These are phyloP conservation scores for Sisor rabdophorus DNA, from an alignment of 2,113 vertebrate species.

Conservation along the genomic window DNA sequence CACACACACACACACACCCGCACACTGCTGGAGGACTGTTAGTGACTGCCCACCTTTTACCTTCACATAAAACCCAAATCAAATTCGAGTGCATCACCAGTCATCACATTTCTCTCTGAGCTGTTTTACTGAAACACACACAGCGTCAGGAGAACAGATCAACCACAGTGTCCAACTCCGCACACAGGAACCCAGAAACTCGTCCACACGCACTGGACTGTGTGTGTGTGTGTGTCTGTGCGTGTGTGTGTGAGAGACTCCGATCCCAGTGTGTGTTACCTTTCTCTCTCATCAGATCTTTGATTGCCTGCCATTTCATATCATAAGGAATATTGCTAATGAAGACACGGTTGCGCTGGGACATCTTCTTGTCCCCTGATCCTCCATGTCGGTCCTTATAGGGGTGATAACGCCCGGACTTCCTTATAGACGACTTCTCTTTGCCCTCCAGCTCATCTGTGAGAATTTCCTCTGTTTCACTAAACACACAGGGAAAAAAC, in stretches of 20 bases:
- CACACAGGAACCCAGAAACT: conserved; percentile 50
- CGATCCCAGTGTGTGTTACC: conserved; percentile 71
- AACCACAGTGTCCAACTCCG: conserved; percentile 51
- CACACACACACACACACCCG: background rate
- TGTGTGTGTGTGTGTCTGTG: background rate
- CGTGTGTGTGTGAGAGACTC: conserved; percentile 4
- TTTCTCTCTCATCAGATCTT: conserved; percentile 99
- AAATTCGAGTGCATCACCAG: background rate
- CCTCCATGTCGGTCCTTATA: conserved; percentile 88
- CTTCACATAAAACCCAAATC: conserved; percentile 76
- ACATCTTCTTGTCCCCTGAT: conserved; percentile 81
- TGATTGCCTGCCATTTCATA: conserved; percentile 99
- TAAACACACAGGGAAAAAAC: conserved; percentile 43
- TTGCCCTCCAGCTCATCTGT: conserved; percentile 82
- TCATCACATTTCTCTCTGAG: conserved; percentile 28
- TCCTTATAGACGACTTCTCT: conserved; percentile 81
- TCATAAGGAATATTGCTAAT: conserved; percentile 99
- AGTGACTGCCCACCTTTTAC: conserved; percentile 85
- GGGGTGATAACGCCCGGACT: conserved; percentile 85
- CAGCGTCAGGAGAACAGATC: conserved; percentile 44
- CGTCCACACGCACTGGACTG: conserved; percentile 35
- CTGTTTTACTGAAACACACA: conserved; percentile 57
- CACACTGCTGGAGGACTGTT: conserved; percentile 73
- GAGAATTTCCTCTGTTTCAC: conserved; percentile 58
- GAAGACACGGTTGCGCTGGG: conserved; percentile 89